These are phyloP conservation scores for Ylistrum balloti DNA, from an alignment of 1,140 invertebrate species.

Conservation along the genomic window DNA sequence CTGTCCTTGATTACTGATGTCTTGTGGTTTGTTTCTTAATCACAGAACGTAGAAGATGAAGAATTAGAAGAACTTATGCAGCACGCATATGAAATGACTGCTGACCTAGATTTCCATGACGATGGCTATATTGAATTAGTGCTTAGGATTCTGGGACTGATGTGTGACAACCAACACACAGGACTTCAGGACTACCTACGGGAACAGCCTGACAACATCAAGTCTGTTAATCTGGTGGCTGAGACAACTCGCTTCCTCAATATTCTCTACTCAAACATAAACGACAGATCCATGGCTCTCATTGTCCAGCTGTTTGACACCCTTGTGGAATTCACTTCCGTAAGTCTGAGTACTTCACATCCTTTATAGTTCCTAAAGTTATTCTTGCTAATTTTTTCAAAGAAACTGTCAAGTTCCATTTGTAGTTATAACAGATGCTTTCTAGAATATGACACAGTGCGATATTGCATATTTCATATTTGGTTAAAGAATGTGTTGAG, in stretches of 20 bases:
- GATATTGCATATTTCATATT: too few relatives aligned
- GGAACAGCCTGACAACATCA: slow-evolving; percentile 82
- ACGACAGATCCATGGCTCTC: slow-evolving; percentile 74
- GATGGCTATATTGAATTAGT: slow-evolving; percentile 80
- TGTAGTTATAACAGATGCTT: too few relatives aligned
- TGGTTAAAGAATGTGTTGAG: too few relatives aligned
- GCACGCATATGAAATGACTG: slow-evolving; percentile 62
- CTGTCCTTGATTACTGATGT: background rate
- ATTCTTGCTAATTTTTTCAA: too few relatives aligned
- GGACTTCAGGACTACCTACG: slow-evolving; percentile 78
- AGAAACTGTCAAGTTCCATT: too few relatives aligned
- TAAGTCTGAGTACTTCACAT: slow-evolving; percentile 67
- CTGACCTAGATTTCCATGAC: slow-evolving; percentile 76
- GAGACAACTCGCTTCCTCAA: slow-evolving; percentile 77
- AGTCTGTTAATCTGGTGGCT: slow-evolving; percentile 80
- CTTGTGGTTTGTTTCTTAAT: background rate
- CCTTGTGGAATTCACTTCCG: slow-evolving; percentile 79
- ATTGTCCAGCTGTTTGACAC: slow-evolving; percentile 79
- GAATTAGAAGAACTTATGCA: slow-evolving; percentile 67
- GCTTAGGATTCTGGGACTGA: slow-evolving; percentile 78
- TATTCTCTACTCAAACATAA: slow-evolving; percentile 79
- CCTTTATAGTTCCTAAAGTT: too few relatives aligned
- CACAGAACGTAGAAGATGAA: slow-evolving; percentile 69
- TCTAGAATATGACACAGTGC: too few relatives aligned
- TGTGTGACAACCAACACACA: slow-evolving; percentile 81